These are phyloP conservation scores for Pygocentrus nattereri DNA, from an alignment of 2,797 vertebrate genomes.

Conservation along the genomic window DNA sequence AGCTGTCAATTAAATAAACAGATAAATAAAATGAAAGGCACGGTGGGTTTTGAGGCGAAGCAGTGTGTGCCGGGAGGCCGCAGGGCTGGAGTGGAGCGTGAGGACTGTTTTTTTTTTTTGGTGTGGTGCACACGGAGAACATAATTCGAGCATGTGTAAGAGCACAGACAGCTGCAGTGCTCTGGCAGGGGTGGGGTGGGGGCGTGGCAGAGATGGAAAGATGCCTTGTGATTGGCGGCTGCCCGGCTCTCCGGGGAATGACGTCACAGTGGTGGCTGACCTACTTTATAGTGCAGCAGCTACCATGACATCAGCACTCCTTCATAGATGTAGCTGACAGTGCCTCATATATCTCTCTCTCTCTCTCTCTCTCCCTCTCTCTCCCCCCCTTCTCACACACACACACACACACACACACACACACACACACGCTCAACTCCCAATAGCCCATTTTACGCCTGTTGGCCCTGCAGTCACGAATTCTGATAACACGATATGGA, in stretches of 20 bases:
- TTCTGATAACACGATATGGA: background rate
- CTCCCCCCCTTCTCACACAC: conserved; percentile 15
- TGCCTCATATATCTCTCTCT: conserved; percentile 20
- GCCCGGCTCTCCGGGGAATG: conserved; percentile 61
- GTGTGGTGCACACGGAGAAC: conserved; percentile 19
- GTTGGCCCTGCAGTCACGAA: background rate
- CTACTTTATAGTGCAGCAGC: conserved; percentile 70
- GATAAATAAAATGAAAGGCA: no score
- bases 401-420: no score
- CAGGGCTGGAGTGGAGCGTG: background rate
- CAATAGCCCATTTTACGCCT: background rate
- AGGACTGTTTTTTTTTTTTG: conserved; percentile 3
- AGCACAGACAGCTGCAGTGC: conserved; percentile 63
- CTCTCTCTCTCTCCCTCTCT: conserved; percentile 1
- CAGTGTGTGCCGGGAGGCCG: background rate
- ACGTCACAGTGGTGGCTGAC: conserved; percentile 76
- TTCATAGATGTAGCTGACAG: conserved; percentile 43
- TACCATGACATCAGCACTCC: conserved; percentile 69
- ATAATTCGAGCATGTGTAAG: conserved; percentile 30
- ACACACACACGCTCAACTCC: no score
- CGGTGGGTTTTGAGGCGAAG: background rate
- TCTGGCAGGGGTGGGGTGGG: conserved; percentile 21
- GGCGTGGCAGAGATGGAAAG: conserved; percentile 36
- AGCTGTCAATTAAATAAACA: no score
- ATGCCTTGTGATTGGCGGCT: conserved; percentile 64